Evolutionary conservation across 2,888 invertebrate species (phyloP), one percentile per base, ranked within the genome.

Genomic region (Volucella bombylans): DNA sequence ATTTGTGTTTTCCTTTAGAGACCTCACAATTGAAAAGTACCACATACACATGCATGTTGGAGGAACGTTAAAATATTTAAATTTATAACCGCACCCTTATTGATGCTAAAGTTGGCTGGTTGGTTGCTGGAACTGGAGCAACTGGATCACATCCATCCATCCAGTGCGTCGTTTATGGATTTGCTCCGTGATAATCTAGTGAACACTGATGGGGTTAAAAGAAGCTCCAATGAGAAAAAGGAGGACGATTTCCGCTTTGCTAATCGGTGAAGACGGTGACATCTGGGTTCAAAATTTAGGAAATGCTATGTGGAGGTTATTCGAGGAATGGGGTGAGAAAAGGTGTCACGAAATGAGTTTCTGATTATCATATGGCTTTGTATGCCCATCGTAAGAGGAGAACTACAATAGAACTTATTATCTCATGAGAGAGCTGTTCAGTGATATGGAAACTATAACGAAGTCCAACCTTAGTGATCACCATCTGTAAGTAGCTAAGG

Each of bases 91-190:
- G 47, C 83, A 49, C 57, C 71, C 72, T 64, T 64, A 31, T 67
- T 52, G 52, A 43, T 23, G 47, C 4, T 45, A 54, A n/a, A n/a
- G 55, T 38, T n/a, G 43, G 31, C 2, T n/a, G 2, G 15, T 14
- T 45, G 18, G 23, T 23, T 23, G 3, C 2, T 31, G 6, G 31
- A 31, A 1, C 31, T 31, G 31, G 31, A 31, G 6, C 31, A 6
- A 31, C 31, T 31, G 31, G 6, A 6, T 31, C 0, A 31, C n/a
- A 38, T 55, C 10, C 11, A 38, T 41, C 38, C 76, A 49, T 23
- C 52, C 55, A 61, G 47, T 65, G 59, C 65, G 80, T 85, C 83
- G 68, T 85, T 83, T 85, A 71, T 45, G 83, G 80, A 62, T 76
- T 50, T 43, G 50, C 45, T 45, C 45, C 47, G 76, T 69, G 83